A percentile compares a stretch with the other conserved stretches of the same genome.
Evolutionary conservation across 2,113 vertebrate genomes (phyloP).

Genomic region (Litocranius walleri): DNA sequence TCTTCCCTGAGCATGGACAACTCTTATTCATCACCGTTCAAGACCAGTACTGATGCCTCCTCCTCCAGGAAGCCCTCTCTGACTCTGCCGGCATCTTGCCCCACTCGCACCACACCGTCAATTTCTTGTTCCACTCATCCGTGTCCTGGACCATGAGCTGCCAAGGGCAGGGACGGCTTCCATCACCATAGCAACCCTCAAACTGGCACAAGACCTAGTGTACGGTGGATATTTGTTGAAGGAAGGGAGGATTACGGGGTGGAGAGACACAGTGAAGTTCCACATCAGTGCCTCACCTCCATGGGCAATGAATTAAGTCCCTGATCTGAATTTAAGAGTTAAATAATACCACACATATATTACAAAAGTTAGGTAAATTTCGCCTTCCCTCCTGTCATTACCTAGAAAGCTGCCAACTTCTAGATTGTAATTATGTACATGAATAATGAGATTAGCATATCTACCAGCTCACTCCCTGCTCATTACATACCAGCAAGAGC

Average conservation of each 20-base stretch:
- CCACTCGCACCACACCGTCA: rapidly evolving
- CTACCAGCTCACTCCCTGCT: constrained; percentile 63
- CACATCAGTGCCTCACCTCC: rapidly evolving
- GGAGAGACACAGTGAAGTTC: neutral
- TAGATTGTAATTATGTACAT: constrained; percentile 75
- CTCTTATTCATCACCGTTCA: no score
- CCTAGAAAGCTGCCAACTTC: constrained; percentile 71
- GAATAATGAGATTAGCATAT: constrained; percentile 79
- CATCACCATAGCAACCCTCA: rapidly evolving
- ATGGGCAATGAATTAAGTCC: rapidly evolving
- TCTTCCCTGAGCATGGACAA: neutral
- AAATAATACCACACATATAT: constrained; percentile 55
- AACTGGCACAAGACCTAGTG: neutral
- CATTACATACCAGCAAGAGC: constrained; percentile 19
- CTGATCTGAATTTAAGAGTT: constrained; percentile 46
- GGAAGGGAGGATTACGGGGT: neutral
- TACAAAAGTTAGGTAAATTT: constrained; percentile 77
- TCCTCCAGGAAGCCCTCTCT: constrained; percentile 15
- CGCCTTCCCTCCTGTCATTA: constrained; percentile 70
- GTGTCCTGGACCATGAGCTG: neutral
- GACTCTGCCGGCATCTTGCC: neutral
- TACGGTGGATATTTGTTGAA: neutral
- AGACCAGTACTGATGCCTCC: neutral
- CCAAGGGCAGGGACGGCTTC: neutral
- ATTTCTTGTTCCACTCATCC: neutral